Conservation (phyloP, 2,888 invertebrate species). For the Brassicogethes aeneus region DNA sequence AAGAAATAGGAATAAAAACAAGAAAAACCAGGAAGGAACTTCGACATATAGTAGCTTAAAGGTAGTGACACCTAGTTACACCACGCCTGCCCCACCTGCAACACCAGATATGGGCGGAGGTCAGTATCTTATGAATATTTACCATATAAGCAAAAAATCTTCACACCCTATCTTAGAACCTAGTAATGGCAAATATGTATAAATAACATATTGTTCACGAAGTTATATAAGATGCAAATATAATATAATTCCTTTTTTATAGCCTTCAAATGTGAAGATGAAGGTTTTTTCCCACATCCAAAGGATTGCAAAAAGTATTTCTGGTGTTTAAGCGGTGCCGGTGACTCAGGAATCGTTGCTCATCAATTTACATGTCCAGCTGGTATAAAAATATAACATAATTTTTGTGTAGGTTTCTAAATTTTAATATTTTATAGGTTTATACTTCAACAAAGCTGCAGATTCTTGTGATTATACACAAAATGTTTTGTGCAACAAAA, state of each 20-base stretch:
- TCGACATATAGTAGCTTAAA: slow-evolving; percentile 42
- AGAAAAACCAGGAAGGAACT: slow-evolving; percentile 42
- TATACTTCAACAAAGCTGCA: slow-evolving; percentile 84
- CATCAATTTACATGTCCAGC: slow-evolving; percentile 92
- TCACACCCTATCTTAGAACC: too few species aligned
- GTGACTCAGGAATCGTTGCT: slow-evolving; percentile 81
- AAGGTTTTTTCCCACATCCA: slow-evolving; percentile 88
- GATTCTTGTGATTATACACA: slow-evolving; percentile 89
- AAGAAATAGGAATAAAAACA: slow-evolving; percentile 21
- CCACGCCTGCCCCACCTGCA: slow-evolving; percentile 76
- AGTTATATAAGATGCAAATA: slow-evolving; percentile 7
- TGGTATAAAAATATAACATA: slow-evolving; percentile 40
- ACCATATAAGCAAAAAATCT: too few species aligned
- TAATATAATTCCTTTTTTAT: slow-evolving; percentile 19
- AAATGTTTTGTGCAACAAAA: slow-evolving; percentile 73
- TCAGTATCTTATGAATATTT: slow-evolving; percentile 36
- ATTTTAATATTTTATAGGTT: slow-evolving; percentile 48
- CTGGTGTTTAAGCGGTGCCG: slow-evolving; percentile 87
- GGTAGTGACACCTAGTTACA: slow-evolving; percentile 40
- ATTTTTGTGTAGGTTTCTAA: not conserved
- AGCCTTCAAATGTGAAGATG: slow-evolving; percentile 88
- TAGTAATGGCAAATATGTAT: too few species aligned
- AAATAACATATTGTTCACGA: slow-evolving; percentile 3
- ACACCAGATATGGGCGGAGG: slow-evolving; percentile 84
- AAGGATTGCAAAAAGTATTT: slow-evolving; percentile 91